Evolutionary conservation across 1,140 invertebrate species (phyloP).

Genomic region (Trypoxylus dichotomus): DNA sequence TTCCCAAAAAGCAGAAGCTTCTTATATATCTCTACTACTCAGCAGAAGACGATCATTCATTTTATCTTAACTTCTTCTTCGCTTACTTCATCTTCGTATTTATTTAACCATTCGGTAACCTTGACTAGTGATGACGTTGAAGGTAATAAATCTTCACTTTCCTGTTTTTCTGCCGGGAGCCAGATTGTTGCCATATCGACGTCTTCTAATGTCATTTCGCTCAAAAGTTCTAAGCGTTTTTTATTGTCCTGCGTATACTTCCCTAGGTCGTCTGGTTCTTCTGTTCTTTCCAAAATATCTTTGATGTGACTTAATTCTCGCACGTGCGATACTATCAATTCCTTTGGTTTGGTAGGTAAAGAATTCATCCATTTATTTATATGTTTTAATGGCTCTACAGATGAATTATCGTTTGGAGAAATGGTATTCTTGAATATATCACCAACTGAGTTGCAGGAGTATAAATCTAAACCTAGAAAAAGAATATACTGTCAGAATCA

Average conservation of each 20-base stretch:
- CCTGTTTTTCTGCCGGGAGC: not conserved
- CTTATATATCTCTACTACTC: no score
- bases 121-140: not conserved
- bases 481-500: no score
- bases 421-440: constrained; percentile 23
- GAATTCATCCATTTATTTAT: not conserved
- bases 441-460: constrained; percentile 5
- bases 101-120: constrained; percentile 25
- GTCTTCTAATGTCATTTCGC: not conserved
- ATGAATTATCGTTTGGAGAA: not conserved
- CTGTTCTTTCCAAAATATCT: not conserved
- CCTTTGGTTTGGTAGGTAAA: not conserved
- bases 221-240: not conserved
- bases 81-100: not conserved
- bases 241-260: constrained; percentile 5
- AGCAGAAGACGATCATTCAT: no score
- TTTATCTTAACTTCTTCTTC: not conserved
- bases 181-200: constrained; percentile 14
- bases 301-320: not conserved
- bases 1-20: no score
- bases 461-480: not conserved
- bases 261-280: not conserved
- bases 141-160: not conserved
- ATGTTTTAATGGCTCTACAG: not conserved
- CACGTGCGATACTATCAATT: not conserved